Evolutionary conservation across 2,888 invertebrate species (phyloP), one percentile per base, ranked within the genome.

Genomic region (Myathropa florea): DNA sequence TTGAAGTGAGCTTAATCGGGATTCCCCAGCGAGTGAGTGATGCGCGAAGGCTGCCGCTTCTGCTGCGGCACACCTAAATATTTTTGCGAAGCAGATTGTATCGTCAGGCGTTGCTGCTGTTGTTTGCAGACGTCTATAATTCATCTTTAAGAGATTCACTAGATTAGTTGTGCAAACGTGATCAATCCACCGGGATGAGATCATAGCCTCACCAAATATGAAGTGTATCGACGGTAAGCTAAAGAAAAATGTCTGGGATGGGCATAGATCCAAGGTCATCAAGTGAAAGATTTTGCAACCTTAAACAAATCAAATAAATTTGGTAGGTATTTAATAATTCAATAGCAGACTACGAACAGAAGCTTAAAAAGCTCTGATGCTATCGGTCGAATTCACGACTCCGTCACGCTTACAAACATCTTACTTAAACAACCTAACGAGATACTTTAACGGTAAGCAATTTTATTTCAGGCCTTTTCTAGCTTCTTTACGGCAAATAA

Each of bases 1-100:
- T 77, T 64, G 63, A 77, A 68, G 60, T 53, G 55, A 18, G 10
- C 23, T 28, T 59, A 53, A 36, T 21, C 36, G 77, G 23, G 60
- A 18, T 65, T 67, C 39, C n/a, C 30, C 59, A 24, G 3, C 3
- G 57, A 57, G 24, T 23, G 18, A 53, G 53, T 53, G 18, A 14
- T n/a, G 7, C 12, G 46, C 18, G 55, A 1, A 14, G 39, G 36
- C 36, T 36, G 36, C 36, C 12, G 36, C 36, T n/a, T 14, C 36
- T 39, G 46, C 46, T n/a, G 46, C 18, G 46, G 46, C 46, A 46
- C 46, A 4, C 46, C 46, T n/a, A 18, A 46, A 46, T 3, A 33
- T 10, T 33, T 33, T 33, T 7, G 9, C 33, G 33, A 33, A 33
- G 46, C 6, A 46, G 46, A 46, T 46, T 46, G 46, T 18, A 46